phyloP scores from a whole-genome alignment of 2,888 invertebrate genomes.

The Cheilosia pagana region DNA sequence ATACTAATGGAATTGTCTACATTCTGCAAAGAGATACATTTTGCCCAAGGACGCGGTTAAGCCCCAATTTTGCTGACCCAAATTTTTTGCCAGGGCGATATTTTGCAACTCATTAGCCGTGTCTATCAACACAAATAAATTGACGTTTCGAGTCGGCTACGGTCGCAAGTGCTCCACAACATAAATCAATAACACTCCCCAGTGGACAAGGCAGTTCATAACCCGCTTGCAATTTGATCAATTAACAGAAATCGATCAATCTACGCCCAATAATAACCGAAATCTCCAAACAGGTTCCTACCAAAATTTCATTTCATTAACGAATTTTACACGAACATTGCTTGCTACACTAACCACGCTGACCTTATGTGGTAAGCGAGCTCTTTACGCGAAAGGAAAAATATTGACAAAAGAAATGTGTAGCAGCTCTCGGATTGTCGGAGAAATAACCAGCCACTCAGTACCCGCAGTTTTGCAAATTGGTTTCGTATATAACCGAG shows the following conservation, averaged over 20 bases:
- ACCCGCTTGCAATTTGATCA: conserved; percentile 7
- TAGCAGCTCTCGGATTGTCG: no score
- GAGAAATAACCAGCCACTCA: no score
- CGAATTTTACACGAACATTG: conserved; percentile 3
- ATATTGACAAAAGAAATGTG: conserved; percentile 44
- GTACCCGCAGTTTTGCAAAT: no score
- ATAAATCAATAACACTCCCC: conserved; percentile 12
- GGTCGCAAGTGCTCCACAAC: not conserved
- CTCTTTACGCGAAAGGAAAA: conserved; percentile 17
- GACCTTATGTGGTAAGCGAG: conserved; percentile 28
- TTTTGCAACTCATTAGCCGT: no score
- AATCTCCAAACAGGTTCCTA: conserved; percentile 45
- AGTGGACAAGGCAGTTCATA: conserved; percentile 23
- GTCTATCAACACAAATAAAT: no score
- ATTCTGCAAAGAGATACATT: not conserved
- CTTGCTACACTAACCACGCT: conserved; percentile 8
- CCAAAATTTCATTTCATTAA: conserved; percentile 30
- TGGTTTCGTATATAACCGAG: conserved; percentile 49
- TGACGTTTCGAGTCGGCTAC: not conserved
- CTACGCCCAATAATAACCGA: conserved; percentile 37
- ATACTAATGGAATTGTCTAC: conserved; percentile 15
- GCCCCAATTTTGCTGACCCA: no score
- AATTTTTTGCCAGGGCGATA: no score
- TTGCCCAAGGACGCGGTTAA: no score
- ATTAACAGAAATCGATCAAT: conserved; percentile 32